A percentile compares a stretch with the other conserved stretches of the same genome.
These are phyloP conservation scores for Drosophila rubida DNA, from an alignment of 2,888 invertebrate species.

Conservation along the genomic window DNA sequence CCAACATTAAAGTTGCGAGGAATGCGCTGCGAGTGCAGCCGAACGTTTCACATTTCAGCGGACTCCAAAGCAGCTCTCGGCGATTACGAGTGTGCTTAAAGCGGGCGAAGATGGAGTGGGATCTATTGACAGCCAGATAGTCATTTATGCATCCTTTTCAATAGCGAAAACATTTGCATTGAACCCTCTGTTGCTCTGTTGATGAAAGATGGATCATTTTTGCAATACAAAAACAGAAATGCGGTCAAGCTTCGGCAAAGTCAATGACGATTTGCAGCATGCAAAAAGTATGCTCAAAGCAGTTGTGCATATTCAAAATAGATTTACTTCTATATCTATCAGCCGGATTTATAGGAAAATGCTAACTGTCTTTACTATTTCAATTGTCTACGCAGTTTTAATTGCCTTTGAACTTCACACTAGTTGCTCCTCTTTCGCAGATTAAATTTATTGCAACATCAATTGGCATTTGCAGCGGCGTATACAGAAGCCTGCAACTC, in stretches of 20 bases:
- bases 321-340: no score
- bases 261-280: no score
- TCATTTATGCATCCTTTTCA: not conserved
- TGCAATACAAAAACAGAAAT: no score
- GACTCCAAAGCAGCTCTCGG: not conserved
- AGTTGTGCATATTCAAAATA: no score
- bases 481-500: not conserved
- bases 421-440: not conserved
- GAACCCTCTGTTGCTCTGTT: not conserved
- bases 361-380: no score
- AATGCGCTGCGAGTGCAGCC: not conserved
- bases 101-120: not conserved
- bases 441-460: conserved; percentile 14
- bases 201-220: no score
- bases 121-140: not conserved
- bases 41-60: not conserved
- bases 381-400: no score
- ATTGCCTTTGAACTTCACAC: no score
- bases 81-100: not conserved
- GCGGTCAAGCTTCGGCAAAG: no score
- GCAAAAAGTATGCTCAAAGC: no score
- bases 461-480: conserved; percentile 22
- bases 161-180: not conserved
- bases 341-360: no score
- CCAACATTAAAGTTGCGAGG: conserved; percentile 4